These are phyloP conservation scores for Scotopteryx bipunctaria DNA, from an alignment of 2,888 invertebrate species.

Conservation along the genomic window DNA sequence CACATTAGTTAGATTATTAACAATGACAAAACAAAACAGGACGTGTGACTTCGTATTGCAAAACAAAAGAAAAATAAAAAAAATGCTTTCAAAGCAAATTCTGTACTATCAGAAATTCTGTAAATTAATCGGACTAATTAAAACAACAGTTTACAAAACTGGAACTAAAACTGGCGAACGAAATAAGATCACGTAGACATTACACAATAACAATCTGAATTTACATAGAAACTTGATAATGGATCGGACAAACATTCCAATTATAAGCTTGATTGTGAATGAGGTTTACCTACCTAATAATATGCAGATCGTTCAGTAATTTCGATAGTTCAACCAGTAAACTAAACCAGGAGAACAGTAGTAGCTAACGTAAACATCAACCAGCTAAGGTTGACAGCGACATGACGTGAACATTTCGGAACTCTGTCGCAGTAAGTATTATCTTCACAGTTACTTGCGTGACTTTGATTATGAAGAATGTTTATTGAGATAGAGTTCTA, in stretches of 20 bases:
- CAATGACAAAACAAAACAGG: slow-evolving; percentile 31
- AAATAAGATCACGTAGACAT: slow-evolving; percentile 25
- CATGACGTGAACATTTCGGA: background rate
- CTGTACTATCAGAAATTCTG: background rate
- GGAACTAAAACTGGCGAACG: slow-evolving; percentile 3
- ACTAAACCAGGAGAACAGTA: slow-evolving; percentile 31
- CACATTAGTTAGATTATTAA: slow-evolving; percentile 60
- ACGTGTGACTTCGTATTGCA: background rate
- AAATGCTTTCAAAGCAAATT: background rate
- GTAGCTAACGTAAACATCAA: slow-evolving; percentile 41
- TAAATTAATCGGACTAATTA: slow-evolving; percentile 3
- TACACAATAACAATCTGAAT: slow-evolving; percentile 20
- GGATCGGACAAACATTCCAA: slow-evolving; percentile 34
- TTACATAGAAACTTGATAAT: slow-evolving; percentile 40
- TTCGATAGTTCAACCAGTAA: slow-evolving; percentile 20
- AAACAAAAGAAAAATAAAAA: background rate
- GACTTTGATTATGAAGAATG: background rate
- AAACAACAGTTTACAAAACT: slow-evolving; percentile 18
- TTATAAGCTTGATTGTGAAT: slow-evolving; percentile 29
- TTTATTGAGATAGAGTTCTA: background rate
- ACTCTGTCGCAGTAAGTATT: background rate
- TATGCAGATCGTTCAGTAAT: slow-evolving; percentile 3
- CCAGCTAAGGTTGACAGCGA: background rate
- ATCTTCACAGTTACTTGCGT: background rate
- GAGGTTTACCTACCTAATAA: slow-evolving; percentile 29